A percentile compares a stretch with the other conserved stretches of the same genome.
Evolutionary conservation across 2,113 vertebrate species (phyloP).

Genomic region (Lasiurus cinereus): DNA sequence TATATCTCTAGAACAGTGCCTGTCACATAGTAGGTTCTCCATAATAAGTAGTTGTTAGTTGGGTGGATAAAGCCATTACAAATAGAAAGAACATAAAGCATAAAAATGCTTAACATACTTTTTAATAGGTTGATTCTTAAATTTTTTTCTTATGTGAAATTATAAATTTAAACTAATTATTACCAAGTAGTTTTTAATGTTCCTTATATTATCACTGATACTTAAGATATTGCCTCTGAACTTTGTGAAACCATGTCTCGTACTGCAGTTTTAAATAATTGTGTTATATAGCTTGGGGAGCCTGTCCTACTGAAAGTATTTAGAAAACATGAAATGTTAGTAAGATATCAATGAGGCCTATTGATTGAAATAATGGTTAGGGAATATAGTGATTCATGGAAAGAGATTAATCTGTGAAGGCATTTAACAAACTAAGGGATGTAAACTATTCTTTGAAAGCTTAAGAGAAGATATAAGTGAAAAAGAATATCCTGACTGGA

Average conservation of each 20-base stretch:
- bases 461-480: neutral
- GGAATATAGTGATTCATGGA: neutral
- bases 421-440: neutral
- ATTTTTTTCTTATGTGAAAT: conserved; percentile 29
- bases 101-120: neutral
- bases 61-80: conserved; percentile 5
- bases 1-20: neutral
- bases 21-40: neutral
- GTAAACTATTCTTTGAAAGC: neutral
- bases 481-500: neutral
- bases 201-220: neutral
- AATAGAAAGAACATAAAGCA: neutral
- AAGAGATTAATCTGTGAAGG: neutral
- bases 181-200: conserved; percentile 19
- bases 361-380: neutral
- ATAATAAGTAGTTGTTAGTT: neutral
- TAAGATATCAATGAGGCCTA: neutral
- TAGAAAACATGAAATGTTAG: neutral
- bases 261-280: conserved; percentile 12
- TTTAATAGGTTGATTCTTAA: neutral
- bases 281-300: neutral
- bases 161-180: neutral
- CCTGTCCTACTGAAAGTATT: conserved; percentile 25
- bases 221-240: neutral
- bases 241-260: neutral